Evolutionary conservation across 2,888 invertebrate genomes (phyloP), one percentile per base, ranked within the genome.

Genomic region (Caenorhabditis imperialis): DNA sequence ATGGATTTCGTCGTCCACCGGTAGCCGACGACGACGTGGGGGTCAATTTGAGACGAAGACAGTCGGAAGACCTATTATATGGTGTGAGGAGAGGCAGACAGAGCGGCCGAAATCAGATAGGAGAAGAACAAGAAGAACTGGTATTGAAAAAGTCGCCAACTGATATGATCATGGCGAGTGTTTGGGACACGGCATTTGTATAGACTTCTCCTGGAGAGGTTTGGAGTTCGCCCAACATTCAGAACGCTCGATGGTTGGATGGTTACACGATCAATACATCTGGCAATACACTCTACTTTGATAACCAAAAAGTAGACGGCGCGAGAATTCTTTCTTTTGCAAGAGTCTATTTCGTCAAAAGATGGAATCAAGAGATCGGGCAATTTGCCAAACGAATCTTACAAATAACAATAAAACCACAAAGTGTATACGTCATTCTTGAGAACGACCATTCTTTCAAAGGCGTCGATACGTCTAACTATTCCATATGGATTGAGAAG

Each of bases 151-250:
- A 14, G 61, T 33, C 62, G 51, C 53, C 50, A 22, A 30, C 35
- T 57, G 65, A 65, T 65, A 65, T 55, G 55, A 65, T 65, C 65
- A 65, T 65, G 63, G 47, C 38, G 48, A 57, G 55, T 54, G 55
- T 65, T 57, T 54, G 45, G n/a, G 22, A 18, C 33, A n/a, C 27
- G 25, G 45, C 54, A n/a, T n/a, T n/a, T n/a, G n/a, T n/a, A n/a
- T n/a, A n/a, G n/a, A n/a, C n/a, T n/a, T n/a, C n/a, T n/a, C n/a
- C n/a, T n/a, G n/a, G n/a, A n/a, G n/a, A n/a, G n/a, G n/a, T n/a
- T n/a, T n/a, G n/a, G n/a, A n/a, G n/a, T n/a, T n/a, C n/a, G n/a
- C n/a, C n/a, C n/a, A n/a, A n/a, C n/a, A n/a, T n/a, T n/a, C n/a
- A n/a, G n/a, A n/a, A n/a, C n/a, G n/a, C n/a, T n/a, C n/a, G n/a